phyloP scores from a whole-genome alignment of 2,113 vertebrate genomes.

The Sula dactylatra region DNA sequence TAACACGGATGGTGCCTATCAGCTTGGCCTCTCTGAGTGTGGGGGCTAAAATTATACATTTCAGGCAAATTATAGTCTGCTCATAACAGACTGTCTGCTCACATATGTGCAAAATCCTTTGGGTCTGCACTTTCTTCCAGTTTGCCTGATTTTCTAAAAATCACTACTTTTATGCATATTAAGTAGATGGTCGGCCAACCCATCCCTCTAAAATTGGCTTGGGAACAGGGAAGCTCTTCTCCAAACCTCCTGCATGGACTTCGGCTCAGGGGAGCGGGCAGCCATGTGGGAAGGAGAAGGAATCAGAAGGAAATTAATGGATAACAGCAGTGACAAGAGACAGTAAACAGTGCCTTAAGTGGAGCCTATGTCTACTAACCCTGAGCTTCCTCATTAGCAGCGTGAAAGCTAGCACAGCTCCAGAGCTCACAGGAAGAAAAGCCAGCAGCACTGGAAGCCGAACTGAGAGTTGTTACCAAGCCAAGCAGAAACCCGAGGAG shows the following conservation, averaged over 20 bases:
- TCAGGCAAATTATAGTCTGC: not conserved
- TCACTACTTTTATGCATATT: not conserved
- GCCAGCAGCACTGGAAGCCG: not conserved
- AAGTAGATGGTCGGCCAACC: not conserved
- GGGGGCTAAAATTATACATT: not conserved
- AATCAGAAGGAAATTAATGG: not conserved
- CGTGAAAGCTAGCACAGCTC: not conserved
- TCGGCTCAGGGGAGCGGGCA: not conserved
- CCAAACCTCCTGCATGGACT: not conserved
- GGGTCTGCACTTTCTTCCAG: not conserved
- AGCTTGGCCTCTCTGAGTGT: not conserved
- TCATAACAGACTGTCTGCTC: not conserved
- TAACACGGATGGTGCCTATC: fast-evolving
- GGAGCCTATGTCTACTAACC: not conserved
- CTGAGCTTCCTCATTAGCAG: not conserved
- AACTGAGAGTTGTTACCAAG: not conserved
- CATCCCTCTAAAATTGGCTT: not conserved
- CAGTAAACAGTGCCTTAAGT: not conserved
- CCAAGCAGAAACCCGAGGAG: not conserved
- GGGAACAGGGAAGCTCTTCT: not conserved
- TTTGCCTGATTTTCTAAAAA: not conserved
- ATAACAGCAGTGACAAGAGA: not conserved
- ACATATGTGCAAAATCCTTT: not conserved
- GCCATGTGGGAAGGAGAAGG: fast-evolving
- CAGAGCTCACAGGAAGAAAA: not conserved